A percentile compares a stretch with the other conserved stretches of the same genome.
Evolutionary conservation across 1,140 invertebrate species (phyloP).

Genomic region (Eufriesea mexicana): DNA sequence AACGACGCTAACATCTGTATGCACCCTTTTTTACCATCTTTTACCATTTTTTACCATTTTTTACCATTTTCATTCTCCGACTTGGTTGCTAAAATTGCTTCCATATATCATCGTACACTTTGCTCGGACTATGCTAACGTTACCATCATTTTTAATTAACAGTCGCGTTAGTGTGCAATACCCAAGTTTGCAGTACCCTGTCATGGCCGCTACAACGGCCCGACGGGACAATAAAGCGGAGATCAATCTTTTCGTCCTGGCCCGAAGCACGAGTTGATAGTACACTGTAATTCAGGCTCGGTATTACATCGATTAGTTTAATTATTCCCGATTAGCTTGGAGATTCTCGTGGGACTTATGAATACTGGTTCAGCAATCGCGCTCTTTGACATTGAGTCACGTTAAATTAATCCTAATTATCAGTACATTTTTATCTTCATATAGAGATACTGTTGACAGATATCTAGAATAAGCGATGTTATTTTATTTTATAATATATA

Average conservation of each 20-base stretch:
- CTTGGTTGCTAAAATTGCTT: neutral
- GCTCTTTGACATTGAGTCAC: neutral
- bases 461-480: no score
- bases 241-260: neutral
- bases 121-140: neutral
- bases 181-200: neutral
- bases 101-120: neutral
- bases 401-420: neutral
- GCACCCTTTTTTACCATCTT: neutral
- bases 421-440: no score
- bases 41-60: neutral
- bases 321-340: neutral
- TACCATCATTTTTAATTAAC: neutral
- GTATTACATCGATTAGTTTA: slow-evolving; percentile 1
- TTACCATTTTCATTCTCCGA: neutral
- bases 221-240: no score
- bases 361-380: neutral
- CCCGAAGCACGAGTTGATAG: neutral
- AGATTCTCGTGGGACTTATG: neutral
- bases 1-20: neutral
- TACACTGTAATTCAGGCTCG: neutral
- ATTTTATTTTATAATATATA: no score
- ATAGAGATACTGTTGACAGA: no score
- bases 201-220: neutral
- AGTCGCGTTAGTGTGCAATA: no score